Percentiles rank a stretch among this genome's conserved stretches.
Conservation (phyloP, 2,113 vertebrate species). For the Indicator maculatus region DNA sequence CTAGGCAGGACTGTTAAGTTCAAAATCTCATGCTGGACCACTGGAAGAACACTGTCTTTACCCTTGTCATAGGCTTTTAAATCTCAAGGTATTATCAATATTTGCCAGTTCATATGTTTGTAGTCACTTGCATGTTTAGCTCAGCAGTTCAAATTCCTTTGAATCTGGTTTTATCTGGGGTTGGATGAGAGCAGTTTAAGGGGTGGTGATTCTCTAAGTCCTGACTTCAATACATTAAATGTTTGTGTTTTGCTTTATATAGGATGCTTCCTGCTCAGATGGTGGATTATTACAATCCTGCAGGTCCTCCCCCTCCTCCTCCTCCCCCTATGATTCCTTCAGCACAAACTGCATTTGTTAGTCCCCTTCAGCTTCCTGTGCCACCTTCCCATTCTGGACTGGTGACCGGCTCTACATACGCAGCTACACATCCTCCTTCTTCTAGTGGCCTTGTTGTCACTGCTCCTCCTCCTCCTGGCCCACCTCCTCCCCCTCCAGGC, state of each 20-base stretch:
- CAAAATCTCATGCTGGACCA: neutral
- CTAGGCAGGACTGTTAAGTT: neutral
- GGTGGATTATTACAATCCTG: conserved; percentile 89
- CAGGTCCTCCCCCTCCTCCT: conserved; percentile 86
- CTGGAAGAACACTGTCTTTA: neutral
- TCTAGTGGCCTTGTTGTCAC: conserved; percentile 77
- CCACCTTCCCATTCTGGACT: conserved; percentile 75
- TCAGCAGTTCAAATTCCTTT: neutral
- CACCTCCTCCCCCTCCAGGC: conserved; percentile 87
- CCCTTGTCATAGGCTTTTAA: neutral
- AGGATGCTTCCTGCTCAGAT: conserved; percentile 85
- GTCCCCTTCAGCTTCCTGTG: conserved; percentile 84
- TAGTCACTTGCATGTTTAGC: neutral
- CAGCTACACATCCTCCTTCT: conserved; percentile 77
- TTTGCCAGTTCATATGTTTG: neutral
- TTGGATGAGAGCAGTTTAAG: neutral
- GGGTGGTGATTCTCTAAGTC: neutral
- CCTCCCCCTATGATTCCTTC: conserved; percentile 92
- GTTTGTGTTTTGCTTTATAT: conserved; percentile 39
- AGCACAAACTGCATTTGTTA: conserved; percentile 93
- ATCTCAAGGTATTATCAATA: neutral
- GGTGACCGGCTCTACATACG: conserved; percentile 69
- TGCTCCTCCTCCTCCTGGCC: conserved; percentile 88
- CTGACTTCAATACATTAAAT: neutral
- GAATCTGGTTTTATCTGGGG: neutral